Evolutionary conservation across 2,797 vertebrate species (phyloP), one percentile per base, ranked within the genome.

Genomic region (Anisognathus igniventris): DNA sequence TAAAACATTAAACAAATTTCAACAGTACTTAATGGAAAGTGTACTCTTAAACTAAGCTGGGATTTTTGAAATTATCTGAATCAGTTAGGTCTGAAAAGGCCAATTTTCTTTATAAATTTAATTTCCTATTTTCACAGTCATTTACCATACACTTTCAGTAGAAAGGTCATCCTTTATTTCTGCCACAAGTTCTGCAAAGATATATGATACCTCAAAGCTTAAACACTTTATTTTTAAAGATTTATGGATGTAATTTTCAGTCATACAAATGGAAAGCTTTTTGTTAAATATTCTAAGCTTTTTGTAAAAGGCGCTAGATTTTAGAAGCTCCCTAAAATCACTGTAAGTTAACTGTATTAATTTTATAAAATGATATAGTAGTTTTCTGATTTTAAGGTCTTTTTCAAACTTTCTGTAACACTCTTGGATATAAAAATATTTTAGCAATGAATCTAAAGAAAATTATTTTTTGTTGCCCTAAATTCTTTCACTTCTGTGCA

Each of bases 41-140:
- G 13, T 84, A 35, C 44, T 82, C 39, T 74, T 92, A 86, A 85
- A 71, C 62, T 82, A 86, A 92, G 42, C 31, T 76, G 33, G 53
- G 88, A 85, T 94, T 94, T 87, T 89, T 24, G 72, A 90, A 96
- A 92, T 81, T 91, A 65, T 79, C 70, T 88, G 82, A 90, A 51
- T 53, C 47, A 65, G 47, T 39, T 74, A 57, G 4, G 58, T 73
- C 58, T 91, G 28, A 75, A 87, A 97, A 91, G 83, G 39, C 30
- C 77, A 90, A 88, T 91, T 39, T 92, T 83, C 27, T 88, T 79
- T 56, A 83, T 18, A 83, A 93, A 91, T 51, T 78, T 74, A 68
- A 84, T 75, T 91, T 94, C 33, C 37, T 86, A 65, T 95, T 95
- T 95, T 91, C 81, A 87, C 44, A 88, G 42, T 10, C 70, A 71